Evolutionary conservation across 2,888 invertebrate genomes (phyloP).

Genomic region (Euphydryas editha): DNA sequence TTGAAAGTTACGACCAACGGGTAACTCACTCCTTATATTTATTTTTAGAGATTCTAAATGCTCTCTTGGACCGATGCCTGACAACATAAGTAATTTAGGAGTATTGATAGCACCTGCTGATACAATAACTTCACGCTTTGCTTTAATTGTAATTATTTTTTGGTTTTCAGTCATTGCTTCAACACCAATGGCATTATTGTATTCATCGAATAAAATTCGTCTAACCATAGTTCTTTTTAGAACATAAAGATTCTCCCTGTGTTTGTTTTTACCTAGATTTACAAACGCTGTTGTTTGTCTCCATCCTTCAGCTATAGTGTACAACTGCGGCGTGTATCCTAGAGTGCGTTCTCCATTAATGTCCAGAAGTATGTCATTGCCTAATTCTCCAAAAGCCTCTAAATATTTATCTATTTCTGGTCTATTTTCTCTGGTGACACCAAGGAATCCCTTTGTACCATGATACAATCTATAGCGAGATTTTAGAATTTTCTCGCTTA

Average conservation of each 20-base stretch:
- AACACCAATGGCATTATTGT: constrained; percentile 48
- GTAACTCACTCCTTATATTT: constrained; percentile 49
- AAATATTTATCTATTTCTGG: constrained; percentile 46
- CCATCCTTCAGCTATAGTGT: constrained; percentile 53
- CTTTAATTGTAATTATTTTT: constrained; percentile 36
- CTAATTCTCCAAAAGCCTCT: constrained; percentile 66
- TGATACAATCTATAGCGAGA: constrained; percentile 40
- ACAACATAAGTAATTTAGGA: constrained; percentile 49
- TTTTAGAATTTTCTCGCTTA: constrained; percentile 40
- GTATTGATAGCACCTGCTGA: constrained; percentile 65
- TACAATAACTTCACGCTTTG: constrained; percentile 56
- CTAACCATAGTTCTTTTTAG: constrained; percentile 44
- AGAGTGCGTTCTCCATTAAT: constrained; percentile 55
- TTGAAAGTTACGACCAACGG: constrained; percentile 56
- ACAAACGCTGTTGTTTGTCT: constrained; percentile 57
- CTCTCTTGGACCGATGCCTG: constrained; percentile 53
- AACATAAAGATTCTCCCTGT: constrained; percentile 80
- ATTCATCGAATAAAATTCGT: constrained; percentile 46
- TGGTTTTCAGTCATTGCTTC: constrained; percentile 36
- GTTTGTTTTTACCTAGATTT: constrained; percentile 41
- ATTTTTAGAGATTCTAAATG: constrained; percentile 66
- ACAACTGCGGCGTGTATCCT: constrained; percentile 52
- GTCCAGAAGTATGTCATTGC: constrained; percentile 57
- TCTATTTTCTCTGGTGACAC: constrained; percentile 38
- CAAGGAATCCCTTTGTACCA: constrained; percentile 48